Evolutionary conservation across 2,888 invertebrate genomes (phyloP), one percentile per base, ranked within the genome.

Genomic region (Drosophila formosana): DNA sequence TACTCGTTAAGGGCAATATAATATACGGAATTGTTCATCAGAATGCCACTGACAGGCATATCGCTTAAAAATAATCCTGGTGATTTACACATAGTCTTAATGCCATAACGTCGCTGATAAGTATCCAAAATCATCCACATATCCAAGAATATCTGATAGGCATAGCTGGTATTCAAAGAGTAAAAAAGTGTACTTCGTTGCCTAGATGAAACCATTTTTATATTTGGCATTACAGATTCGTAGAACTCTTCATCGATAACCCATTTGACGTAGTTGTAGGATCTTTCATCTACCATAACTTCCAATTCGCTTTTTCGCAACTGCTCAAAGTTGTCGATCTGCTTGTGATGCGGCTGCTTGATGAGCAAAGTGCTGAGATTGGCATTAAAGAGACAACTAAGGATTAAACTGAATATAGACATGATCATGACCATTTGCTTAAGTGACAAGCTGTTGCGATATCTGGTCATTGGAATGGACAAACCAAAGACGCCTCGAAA

Each of bases 281-380:
- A 13, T 5, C 41, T 8, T 0, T 3, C n/a, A 9, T 58, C 45
- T 3, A 75, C 8, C 0, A 28, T 0, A 1, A 72, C 41, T 1
- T 23, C 6, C 1, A 72, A 7, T 9, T 61, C 45, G 39, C 70
- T 78, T 0, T 41, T 6, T 0, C 66, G 30, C 3, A 75, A 9
- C 5, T 80, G 56, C 0, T 72, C 30, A 1, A 75, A 55, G 18
- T 26, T 78, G 0, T 43, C 4, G 9, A 80, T 43, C 13, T 61
- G 53, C 5, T 8, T 34, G 0, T 25, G 1, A 0, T 37, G 8
- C 1, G 74, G 55, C 6, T 41, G 52, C 8, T 56, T 77, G 1
- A 65, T 80, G 0, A 80, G 26, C 11, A 75, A 23, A 0, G 79
- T 63, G 46, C 72, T 80, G 0, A 80, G 37, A 37, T 72, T 80